phyloP scores from a whole-genome alignment of 2,888 invertebrate species.

The Euplexia lucipara region DNA sequence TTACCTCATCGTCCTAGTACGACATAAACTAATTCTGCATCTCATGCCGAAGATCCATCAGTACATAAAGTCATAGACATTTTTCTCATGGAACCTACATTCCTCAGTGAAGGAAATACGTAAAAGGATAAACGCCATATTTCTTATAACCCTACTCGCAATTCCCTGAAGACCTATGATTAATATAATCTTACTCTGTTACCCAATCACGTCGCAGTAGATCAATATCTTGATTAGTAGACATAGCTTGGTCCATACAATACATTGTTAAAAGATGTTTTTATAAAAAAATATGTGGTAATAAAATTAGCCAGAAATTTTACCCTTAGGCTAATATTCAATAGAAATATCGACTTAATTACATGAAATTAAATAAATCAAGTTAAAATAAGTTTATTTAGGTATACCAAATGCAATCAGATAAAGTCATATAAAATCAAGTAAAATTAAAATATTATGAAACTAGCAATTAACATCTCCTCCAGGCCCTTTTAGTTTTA shows the following conservation, averaged over 20 bases:
- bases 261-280: neutral
- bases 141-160: neutral
- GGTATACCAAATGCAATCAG: too few species aligned
- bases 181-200: conserved; percentile 34
- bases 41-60: neutral
- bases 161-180: conserved; percentile 29
- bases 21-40: neutral
- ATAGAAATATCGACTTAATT: too few species aligned
- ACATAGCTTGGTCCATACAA: neutral
- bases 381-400: too few species aligned
- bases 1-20: neutral
- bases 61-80: neutral
- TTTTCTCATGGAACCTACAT: neutral
- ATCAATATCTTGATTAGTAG: conserved; percentile 31
- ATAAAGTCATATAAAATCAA: too few species aligned
- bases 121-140: conserved; percentile 11
- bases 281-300: neutral
- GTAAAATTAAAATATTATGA: too few species aligned
- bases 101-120: conserved; percentile 1
- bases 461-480: too few species aligned
- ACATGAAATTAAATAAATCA: too few species aligned
- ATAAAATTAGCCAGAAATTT: too few species aligned
- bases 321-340: too few species aligned
- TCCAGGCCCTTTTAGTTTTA: too few species aligned
- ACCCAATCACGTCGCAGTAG: conserved; percentile 34